Percentiles rank a stretch among this genome's conserved stretches.
Conservation (phyloP, 2,888 invertebrate genomes). For the Drosophila greeni region DNA sequence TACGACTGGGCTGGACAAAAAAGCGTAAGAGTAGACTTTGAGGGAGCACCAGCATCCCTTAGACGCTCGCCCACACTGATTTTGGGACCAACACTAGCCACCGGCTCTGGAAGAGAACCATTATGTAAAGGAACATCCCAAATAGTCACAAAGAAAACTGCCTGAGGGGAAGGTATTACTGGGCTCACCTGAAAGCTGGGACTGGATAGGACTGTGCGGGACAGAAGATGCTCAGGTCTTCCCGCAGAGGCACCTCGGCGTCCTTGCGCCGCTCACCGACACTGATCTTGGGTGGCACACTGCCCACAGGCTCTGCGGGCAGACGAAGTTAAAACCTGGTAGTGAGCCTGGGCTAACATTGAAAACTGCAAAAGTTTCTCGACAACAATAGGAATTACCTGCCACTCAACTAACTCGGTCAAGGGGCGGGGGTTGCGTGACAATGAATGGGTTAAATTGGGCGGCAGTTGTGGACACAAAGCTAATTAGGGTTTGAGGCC, state of each 20-base stretch:
- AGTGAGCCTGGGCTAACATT: conserved; percentile 22
- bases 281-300: conserved; percentile 80
- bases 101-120: conserved; percentile 77
- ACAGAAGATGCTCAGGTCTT: conserved; percentile 84
- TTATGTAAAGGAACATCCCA: conserved; percentile 77
- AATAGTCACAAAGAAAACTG: conserved; percentile 79
- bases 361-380: conserved; percentile 52
- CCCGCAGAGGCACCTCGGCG: conserved; percentile 77
- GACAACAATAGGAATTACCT: conserved; percentile 25
- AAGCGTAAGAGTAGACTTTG: conserved; percentile 81
- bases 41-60: conserved; percentile 80
- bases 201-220: conserved; percentile 88
- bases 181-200: conserved; percentile 84
- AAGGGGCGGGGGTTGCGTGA: conserved; percentile 33
- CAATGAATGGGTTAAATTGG: conserved; percentile 52
- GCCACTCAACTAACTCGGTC: conserved; percentile 22
- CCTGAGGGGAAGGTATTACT: neutral
- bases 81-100: conserved; percentile 81
- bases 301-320: conserved; percentile 81
- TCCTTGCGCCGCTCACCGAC: conserved; percentile 82
- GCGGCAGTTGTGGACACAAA: conserved; percentile 32
- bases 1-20: conserved; percentile 88
- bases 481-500: conserved; percentile 50
- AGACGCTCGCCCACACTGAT: conserved; percentile 84
- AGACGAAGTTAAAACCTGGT: neutral